phyloP scores from a whole-genome alignment of 1,140 invertebrate genomes.

The Spodoptera litura region DNA sequence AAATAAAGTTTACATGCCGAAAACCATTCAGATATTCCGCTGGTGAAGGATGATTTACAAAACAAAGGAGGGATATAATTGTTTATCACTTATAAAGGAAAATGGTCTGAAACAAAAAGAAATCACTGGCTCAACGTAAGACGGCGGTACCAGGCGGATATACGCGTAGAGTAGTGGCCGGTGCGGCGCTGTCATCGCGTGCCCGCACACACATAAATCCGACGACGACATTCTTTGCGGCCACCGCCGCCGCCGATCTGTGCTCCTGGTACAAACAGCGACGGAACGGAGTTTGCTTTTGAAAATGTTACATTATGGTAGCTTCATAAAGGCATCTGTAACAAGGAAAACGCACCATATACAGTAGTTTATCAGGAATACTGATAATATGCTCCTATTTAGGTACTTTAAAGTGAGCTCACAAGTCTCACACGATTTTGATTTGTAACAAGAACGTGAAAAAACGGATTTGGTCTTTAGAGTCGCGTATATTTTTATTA shows the following conservation, averaged over 20 bases:
- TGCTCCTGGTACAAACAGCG: constrained; percentile 61
- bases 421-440: not conserved
- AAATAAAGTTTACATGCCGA: not conserved
- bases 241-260: constrained; percentile 65
- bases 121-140: constrained; percentile 42
- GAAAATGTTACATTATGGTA: constrained; percentile 50
- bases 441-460: not conserved
- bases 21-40: not conserved
- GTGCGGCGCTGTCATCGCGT: constrained; percentile 65
- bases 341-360: constrained; percentile 37
- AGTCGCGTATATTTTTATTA: not conserved
- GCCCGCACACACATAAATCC: constrained; percentile 74
- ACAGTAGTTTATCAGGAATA: constrained; percentile 33
- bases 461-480: not conserved
- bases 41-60: constrained; percentile 12
- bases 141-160: constrained; percentile 61
- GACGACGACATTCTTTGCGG: constrained; percentile 76
- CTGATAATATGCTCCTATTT: constrained; percentile 18
- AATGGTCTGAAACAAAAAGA: constrained; percentile 50
- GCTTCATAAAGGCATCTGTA: constrained; percentile 44
- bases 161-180: constrained; percentile 72
- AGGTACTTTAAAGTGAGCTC: not conserved
- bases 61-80: constrained; percentile 15
- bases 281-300: constrained; percentile 59
- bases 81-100: constrained; percentile 39